A percentile compares a stretch with the other conserved stretches of the same genome.
Evolutionary conservation across 2,888 invertebrate genomes (phyloP).

Genomic region (Pycnomerus fuliginosus): DNA sequence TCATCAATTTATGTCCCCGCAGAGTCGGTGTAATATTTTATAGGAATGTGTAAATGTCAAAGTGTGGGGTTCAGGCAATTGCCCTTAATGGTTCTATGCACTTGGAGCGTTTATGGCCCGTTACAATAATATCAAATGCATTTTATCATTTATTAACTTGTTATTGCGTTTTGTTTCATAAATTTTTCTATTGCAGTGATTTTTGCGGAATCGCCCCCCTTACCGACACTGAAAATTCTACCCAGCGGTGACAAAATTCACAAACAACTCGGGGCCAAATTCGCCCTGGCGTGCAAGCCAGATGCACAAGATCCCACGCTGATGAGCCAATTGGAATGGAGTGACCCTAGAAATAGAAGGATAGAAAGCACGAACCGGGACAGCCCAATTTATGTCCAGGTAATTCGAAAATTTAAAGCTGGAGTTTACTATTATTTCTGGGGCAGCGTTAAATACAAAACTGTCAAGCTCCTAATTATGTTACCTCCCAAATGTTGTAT

Average conservation of each 20-base stretch:
- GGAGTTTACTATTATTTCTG: too few species aligned
- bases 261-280: slow-evolving; percentile 72
- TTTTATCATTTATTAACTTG: slow-evolving; percentile 14
- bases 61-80: slow-evolving; percentile 13
- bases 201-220: slow-evolving; percentile 5
- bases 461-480: too few species aligned
- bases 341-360: slow-evolving; percentile 68
- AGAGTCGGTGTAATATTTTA: slow-evolving; percentile 27
- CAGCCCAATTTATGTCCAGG: slow-evolving; percentile 45
- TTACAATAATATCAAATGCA: slow-evolving; percentile 20
- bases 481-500: too few species aligned
- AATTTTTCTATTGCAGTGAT: slow-evolving; percentile 17
- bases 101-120: slow-evolving; percentile 19
- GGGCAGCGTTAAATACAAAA: too few species aligned
- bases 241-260: slow-evolving; percentile 64
- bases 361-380: slow-evolving; percentile 56
- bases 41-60: slow-evolving; percentile 21
- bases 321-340: slow-evolving; percentile 77
- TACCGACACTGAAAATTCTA: slow-evolving; percentile 61
- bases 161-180: slow-evolving; percentile 7
- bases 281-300: slow-evolving; percentile 77
- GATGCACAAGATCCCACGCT: slow-evolving; percentile 66
- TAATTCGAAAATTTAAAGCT: slow-evolving; percentile 28
- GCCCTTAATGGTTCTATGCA: slow-evolving; percentile 20
- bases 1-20: slow-evolving; percentile 17